Evolutionary conservation across 23 tunicate species (phyloP).

Genomic region (Styela plicata): DNA sequence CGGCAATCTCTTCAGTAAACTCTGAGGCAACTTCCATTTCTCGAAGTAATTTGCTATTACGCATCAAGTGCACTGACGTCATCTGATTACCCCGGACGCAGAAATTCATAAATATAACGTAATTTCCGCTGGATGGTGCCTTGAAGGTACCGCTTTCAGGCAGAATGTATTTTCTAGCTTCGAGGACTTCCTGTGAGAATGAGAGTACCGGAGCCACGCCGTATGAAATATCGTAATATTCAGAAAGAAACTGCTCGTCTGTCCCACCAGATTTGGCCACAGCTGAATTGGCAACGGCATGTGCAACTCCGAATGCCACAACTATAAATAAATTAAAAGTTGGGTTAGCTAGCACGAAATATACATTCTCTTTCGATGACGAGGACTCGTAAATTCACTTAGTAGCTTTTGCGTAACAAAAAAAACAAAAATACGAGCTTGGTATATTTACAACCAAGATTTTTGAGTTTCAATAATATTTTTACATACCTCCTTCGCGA

Average conservation of each 20-base stretch:
- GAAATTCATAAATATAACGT: slow-evolving; percentile 5
- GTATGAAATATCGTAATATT: slow-evolving; percentile 2
- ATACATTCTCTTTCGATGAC: too few species aligned
- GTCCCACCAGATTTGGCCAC: neutral
- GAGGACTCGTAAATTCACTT: too few species aligned
- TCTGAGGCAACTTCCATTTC: neutral
- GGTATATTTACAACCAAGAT: too few species aligned
- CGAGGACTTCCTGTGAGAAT: neutral
- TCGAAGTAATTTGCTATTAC: slow-evolving; percentile 1
- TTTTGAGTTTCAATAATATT: too few species aligned
- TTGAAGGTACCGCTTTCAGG: slow-evolving; percentile 15
- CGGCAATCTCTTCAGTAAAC: neutral
- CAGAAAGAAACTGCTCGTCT: neutral
- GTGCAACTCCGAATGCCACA: slow-evolving; percentile 9
- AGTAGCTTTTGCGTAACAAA: too few species aligned
- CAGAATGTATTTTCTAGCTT: neutral
- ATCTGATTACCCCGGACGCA: neutral
- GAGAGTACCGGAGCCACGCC: neutral
- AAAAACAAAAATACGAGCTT: too few species aligned
- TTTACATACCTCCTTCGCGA: neutral
- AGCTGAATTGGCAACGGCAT: neutral
- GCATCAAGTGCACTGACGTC: neutral
- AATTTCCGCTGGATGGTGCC: neutral
- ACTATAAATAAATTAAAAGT: neutral
- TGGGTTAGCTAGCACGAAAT: too few species aligned